Conservation (phyloP, 2,888 invertebrate species). For the Melanostoma mellinum region DNA sequence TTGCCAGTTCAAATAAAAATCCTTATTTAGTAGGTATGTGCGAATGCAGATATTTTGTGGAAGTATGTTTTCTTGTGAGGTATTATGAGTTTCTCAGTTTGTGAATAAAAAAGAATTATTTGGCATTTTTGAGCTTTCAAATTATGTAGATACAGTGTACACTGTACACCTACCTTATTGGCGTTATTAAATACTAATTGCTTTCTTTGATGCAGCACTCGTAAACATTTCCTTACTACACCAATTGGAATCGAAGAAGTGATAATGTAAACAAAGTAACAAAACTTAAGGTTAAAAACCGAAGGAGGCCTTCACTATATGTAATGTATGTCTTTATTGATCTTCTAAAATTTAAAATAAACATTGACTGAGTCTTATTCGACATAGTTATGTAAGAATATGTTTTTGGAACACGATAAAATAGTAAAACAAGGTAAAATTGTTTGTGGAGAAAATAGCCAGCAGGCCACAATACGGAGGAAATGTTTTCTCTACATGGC, state of each 20-base stretch:
- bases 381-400: too few relatives aligned
- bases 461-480: too few relatives aligned
- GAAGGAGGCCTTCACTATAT: too few relatives aligned
- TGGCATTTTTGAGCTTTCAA: too few relatives aligned
- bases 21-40: slow-evolving; percentile 9
- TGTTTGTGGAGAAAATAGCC: too few relatives aligned
- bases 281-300: not conserved
- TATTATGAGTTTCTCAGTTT: slow-evolving; percentile 1
- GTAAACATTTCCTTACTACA: slow-evolving; percentile 14
- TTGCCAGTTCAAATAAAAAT: slow-evolving; percentile 1
- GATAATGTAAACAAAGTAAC: slow-evolving; percentile 11
- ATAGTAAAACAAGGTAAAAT: too few relatives aligned
- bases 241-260: not conserved
- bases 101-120: not conserved
- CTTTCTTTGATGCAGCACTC: slow-evolving; percentile 22
- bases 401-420: too few relatives aligned
- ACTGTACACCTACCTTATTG: not conserved
- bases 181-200: slow-evolving; percentile 30
- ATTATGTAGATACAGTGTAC: too few relatives aligned
- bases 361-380: too few relatives aligned
- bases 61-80: slow-evolving; percentile 8
- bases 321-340: too few relatives aligned
- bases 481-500: too few relatives aligned
- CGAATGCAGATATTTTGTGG: not conserved
- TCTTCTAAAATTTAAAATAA: too few relatives aligned